Conservation (phyloP, 2,888 invertebrate genomes). For the Plutella xylostella region DNA sequence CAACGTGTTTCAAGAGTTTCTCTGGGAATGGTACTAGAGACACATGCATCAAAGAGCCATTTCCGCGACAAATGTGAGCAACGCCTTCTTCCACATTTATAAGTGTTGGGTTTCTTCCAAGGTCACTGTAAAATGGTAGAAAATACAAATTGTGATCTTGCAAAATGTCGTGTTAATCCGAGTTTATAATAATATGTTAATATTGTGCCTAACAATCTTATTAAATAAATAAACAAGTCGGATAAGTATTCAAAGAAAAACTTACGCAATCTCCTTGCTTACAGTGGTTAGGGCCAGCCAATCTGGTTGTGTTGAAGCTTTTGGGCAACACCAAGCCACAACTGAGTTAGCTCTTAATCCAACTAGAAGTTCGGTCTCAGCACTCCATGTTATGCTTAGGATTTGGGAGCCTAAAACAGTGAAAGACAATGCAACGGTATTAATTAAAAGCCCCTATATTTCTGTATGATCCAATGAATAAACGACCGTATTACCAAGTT, state of each 20-base stretch:
- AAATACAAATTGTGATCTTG: no score
- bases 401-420: slow-evolving; percentile 48
- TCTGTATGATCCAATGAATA: neutral
- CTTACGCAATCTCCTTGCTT: slow-evolving; percentile 51
- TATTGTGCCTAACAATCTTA: no score
- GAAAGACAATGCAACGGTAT: neutral
- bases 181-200: no score
- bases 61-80: slow-evolving; percentile 85
- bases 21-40: slow-evolving; percentile 79
- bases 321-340: slow-evolving; percentile 60
- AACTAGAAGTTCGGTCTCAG: slow-evolving; percentile 53
- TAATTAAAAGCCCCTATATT: neutral
- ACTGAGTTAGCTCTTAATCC: slow-evolving; percentile 53
- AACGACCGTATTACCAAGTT: slow-evolving; percentile 70
- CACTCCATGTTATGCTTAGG: slow-evolving; percentile 55
- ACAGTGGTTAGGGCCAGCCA: slow-evolving; percentile 55
- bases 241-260: no score
- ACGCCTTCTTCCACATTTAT: slow-evolving; percentile 86
- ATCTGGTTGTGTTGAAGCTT: slow-evolving; percentile 47
- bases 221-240: no score
- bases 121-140: slow-evolving; percentile 70
- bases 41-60: slow-evolving; percentile 86
- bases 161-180: no score
- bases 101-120: slow-evolving; percentile 88
- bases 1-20: slow-evolving; percentile 69